Evolutionary conservation across 2,888 invertebrate species (phyloP).

Genomic region (Euproctis similis): DNA sequence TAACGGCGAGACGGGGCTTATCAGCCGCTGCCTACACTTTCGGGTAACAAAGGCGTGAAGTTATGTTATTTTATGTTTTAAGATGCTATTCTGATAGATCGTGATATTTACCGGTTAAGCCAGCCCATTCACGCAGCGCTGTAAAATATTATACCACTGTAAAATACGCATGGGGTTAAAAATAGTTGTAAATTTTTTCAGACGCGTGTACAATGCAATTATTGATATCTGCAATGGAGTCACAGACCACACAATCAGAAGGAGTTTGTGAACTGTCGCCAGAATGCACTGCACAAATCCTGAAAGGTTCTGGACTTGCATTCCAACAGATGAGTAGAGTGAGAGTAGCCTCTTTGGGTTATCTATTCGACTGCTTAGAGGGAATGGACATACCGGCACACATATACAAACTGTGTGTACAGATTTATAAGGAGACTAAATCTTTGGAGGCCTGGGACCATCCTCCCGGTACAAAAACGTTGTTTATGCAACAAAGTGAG

Average conservation of each 20-base stretch:
- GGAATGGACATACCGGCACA: slow-evolving; percentile 52
- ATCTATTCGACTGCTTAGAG: slow-evolving; percentile 61
- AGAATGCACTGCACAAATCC: slow-evolving; percentile 53
- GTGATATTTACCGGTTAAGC: too few species aligned
- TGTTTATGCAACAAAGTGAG: slow-evolving; percentile 67
- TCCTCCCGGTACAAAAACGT: slow-evolving; percentile 57
- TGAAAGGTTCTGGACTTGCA: slow-evolving; percentile 58
- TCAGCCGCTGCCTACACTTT: too few species aligned
- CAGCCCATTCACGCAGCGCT: too few species aligned
- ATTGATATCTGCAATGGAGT: slow-evolving; percentile 63
- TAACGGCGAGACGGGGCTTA: too few species aligned
- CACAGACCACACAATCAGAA: slow-evolving; percentile 52
- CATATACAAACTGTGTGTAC: slow-evolving; percentile 64
- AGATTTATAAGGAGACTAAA: slow-evolving; percentile 64
- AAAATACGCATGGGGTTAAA: too few species aligned
- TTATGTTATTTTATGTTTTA: too few species aligned
- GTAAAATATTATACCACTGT: too few species aligned
- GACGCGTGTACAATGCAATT: slow-evolving; percentile 69
- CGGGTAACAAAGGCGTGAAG: too few species aligned
- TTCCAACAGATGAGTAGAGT: slow-evolving; percentile 62
- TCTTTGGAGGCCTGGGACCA: slow-evolving; percentile 65
- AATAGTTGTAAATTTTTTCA: slow-evolving; percentile 23
- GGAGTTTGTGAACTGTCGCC: slow-evolving; percentile 54
- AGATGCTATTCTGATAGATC: too few species aligned
- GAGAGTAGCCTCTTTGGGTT: slow-evolving; percentile 45